Evolutionary conservation across 1,140 invertebrate genomes (phyloP), one percentile per base, ranked within the genome.

Genomic region (Anadara kagoshimensis): DNA sequence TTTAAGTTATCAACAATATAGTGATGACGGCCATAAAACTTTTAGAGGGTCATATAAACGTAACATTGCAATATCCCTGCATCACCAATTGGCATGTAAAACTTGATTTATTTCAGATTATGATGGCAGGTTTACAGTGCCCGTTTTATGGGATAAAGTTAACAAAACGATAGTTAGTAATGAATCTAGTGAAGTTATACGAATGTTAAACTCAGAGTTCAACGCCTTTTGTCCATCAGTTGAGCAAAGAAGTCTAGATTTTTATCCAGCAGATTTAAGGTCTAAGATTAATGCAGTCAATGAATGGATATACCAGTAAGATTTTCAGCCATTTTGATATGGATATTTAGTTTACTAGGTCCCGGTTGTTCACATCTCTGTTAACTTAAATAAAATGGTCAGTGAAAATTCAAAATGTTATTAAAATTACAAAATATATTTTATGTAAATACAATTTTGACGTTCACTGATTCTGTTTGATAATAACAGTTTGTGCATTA

Each of bases 171-270:
- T 87, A 18, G 87, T 88, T 1, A 87, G 84, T 65, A 88, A 88
- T 65, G 86, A 88, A 59, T 87, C 86, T 0, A 83, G 82, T 53
- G 87, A 88, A 68, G 87, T 88, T 44, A 82, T 88, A 14, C 75
- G 83, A 20, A 88, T 88, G 85, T 73, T 88, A n/a, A 87, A 87
- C 65, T 26, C 69, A 20, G 86, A 88, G 69, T 87, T 88, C 71
- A 87, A 87, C 68, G 76, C 58, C 14, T 88, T 87, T 72, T 85
- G 83, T 77, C 68, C 70, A 24, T 87, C 85, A 0, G 65, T 78
- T 0, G 84, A 83, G 61, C 85, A 87, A 57, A 72, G 58, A n/a
- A 63, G 74, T 16, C 59, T 88, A 26, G 79, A 87, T 77, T 70
- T 87, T 1, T 88, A 88, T 71, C 85, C 86, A n/a, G 72, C 75